Evolutionary conservation across 1,140 invertebrate genomes (phyloP), one percentile per base, ranked within the genome.

Genomic region (Cotesia vestalis): DNA sequence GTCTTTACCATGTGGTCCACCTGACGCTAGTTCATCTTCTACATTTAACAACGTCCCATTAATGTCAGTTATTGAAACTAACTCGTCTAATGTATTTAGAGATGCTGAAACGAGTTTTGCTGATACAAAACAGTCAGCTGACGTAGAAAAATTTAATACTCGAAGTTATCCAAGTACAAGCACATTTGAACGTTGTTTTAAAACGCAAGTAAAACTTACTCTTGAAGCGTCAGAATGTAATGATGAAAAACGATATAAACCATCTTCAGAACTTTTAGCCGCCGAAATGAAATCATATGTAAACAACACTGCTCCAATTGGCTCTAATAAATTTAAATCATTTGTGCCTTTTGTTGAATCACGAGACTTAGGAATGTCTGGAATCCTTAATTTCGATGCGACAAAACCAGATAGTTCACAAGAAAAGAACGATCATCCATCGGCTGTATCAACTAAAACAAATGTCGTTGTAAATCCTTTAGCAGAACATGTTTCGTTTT

Each of bases 1-100:
- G n/a, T 87, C 85, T 2, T 73, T 87, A 34, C 85, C 85, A 2
- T 86, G 85, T 52, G 81, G 85, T 6, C 83, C 84, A 0, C 73
- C 77, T 0, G 80, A 80, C 11, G 66, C 71, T 9, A 61, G 20
- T 17, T 51, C 69, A 4, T 67, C 11, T 4, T 38, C 14, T 12
- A 46, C 1, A 4, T 60, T 76, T 9, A 78, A 80, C 34, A 76
- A 78, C 6, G 74, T 73, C 9, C 75, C 77, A n/a, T 62, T 85
- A 51, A 77, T 81, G 0, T 73, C 80, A 36, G 63, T 76, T 34
- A 63, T 12, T n/a, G 74, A 72, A 46, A 61, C 51, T 38, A 62
- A 38, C 20, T 14, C 40, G 8, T 35, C 66, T 38, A 5, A 35
- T 5, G 51, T 12, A 27, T 20, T 4, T 59, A 73, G 12, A 27